Base-by-base conservation (phyloP, 2,113 vertebrate species). In the Motacilla alba region DNA sequence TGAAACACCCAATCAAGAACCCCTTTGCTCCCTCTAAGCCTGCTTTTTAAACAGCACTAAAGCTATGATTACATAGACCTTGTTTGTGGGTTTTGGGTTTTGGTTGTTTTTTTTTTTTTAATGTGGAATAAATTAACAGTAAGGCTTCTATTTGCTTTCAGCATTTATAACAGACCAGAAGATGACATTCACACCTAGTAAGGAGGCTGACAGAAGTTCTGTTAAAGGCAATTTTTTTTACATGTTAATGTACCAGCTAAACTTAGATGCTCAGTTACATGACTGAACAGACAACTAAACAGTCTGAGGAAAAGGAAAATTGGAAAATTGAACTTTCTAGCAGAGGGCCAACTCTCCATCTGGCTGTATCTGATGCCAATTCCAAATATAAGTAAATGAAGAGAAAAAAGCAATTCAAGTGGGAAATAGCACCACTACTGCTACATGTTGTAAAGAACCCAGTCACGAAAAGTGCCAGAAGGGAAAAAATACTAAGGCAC, bases 281-380 rank as follows among this genome's bases (percentile, higher is more conserved):
- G 79, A 85, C 64, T 52, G 80, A 95, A 91, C 39, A 83, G 62
- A 90, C 67, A 90, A 70, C 50, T 83, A 55, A 83, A 76, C 19
- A 63, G 33, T 67, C 35, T 77, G 59, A 80, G 67, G 68, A 80
- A 90, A 73, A 72, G n/a, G 46, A 95, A 96, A 83, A 75, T 6
- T 63, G 43, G 60, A 92, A 97, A 92, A 77, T 2, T 69, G 72
- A 95, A 86, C 76, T 93, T 90, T 66, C 44, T 83, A 91, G 50
- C 55, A 64, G 44, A 85, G 50, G 41, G 60, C 33, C 59, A 96
- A 28, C 52, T 88, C 75, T 86, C 94, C 87, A 95, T 94, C 93
- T 96, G 94, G 77, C 66, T 75, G 19, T 37, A 86, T 75, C 64
- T 81, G 69, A 70, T 91, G 80, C 77, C 87, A 95, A 62, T 56